Evolutionary conservation across 2,888 invertebrate species (phyloP).

Genomic region (Aphodius sticticus): DNA sequence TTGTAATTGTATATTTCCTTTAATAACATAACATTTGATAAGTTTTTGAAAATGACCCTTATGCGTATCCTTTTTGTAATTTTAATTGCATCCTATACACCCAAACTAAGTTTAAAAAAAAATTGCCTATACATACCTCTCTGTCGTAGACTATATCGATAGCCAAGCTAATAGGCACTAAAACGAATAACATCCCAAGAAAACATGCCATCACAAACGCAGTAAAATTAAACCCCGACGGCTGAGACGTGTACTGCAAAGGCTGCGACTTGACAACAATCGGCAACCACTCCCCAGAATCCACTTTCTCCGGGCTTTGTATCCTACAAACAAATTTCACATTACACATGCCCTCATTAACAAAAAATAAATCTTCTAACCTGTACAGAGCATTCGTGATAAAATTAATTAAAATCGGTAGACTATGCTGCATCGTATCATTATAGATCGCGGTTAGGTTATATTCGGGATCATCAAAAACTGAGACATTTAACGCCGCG

Average conservation of each 20-base stretch:
- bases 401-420: slow-evolving; percentile 78
- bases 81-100: too few species aligned
- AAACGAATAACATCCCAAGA: slow-evolving; percentile 82
- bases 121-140: too few species aligned
- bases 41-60: too few species aligned
- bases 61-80: too few species aligned
- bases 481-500: slow-evolving; percentile 71
- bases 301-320: slow-evolving; percentile 38
- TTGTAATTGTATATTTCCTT: too few species aligned
- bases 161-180: slow-evolving; percentile 79
- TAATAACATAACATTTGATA: too few species aligned
- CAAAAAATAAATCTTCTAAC: slow-evolving; percentile 54
- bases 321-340: slow-evolving; percentile 18
- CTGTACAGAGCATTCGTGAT: slow-evolving; percentile 75
- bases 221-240: slow-evolving; percentile 75
- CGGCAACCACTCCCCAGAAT: slow-evolving; percentile 61
- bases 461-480: slow-evolving; percentile 63
- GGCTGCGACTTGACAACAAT: slow-evolving; percentile 74
- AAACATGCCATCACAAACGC: slow-evolving; percentile 78
- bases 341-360: not conserved
- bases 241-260: slow-evolving; percentile 77
- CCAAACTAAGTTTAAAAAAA: too few species aligned
- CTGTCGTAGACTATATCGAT: slow-evolving; percentile 85
- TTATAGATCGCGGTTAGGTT: slow-evolving; percentile 75
- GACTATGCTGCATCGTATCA: slow-evolving; percentile 79